Evolutionary conservation across 1,140 invertebrate species (phyloP).

Genomic region (Meloidogyne hapla): DNA sequence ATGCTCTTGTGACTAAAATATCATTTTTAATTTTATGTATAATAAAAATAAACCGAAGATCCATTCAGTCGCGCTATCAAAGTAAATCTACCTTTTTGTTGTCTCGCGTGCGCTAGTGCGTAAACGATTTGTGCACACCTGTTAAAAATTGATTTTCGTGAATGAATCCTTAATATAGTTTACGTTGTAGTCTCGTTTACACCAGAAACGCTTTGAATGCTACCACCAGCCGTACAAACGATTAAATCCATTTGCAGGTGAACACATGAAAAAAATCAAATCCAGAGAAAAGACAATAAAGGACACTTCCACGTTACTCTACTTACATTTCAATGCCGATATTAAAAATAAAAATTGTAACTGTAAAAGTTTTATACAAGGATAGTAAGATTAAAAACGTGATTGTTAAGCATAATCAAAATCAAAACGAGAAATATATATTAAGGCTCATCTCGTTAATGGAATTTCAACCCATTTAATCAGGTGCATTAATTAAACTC

Average conservation of each 20-base stretch:
- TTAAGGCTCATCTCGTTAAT: no score
- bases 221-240: slow-evolving; percentile 19
- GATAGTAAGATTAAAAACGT: no score
- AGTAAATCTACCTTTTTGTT: slow-evolving; percentile 46
- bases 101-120: slow-evolving; percentile 45
- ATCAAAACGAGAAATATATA: no score
- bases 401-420: no score
- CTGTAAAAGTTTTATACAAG: no score
- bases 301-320: no score
- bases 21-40: not conserved
- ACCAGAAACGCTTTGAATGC: slow-evolving; percentile 33
- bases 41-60: slow-evolving; percentile 18
- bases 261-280: no score
- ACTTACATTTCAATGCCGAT: no score
- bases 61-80: slow-evolving; percentile 31
- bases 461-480: no score
- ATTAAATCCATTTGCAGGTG: slow-evolving; percentile 35
- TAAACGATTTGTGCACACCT: slow-evolving; percentile 44
- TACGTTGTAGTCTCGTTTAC: slow-evolving; percentile 39
- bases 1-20: slow-evolving; percentile 23
- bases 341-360: no score
- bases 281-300: no score
- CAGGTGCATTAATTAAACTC: no score
- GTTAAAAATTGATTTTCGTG: not conserved
- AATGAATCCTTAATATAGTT: not conserved